Evolutionary conservation across 2,888 invertebrate genomes (phyloP), one percentile per base, ranked within the genome.

Genomic region (Drosophila suboccidentalis): DNA sequence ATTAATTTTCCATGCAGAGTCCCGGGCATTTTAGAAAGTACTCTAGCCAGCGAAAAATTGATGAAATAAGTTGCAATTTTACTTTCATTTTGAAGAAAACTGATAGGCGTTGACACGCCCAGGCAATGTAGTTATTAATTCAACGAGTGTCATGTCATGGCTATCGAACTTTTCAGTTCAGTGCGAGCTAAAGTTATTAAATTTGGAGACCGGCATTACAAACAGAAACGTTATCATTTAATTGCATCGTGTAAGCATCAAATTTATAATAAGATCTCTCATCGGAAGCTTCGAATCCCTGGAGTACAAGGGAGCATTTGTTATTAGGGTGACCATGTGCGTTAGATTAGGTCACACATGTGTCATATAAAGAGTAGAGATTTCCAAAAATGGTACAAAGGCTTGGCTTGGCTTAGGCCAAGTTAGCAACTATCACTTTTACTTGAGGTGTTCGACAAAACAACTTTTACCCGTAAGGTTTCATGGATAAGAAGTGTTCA

Each of bases 401-500:
- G 57, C 55, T 65, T 46, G 54, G 54, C 26, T 26, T 6, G 8
- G 26, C 26, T 32, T 59, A 62, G 81, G 71, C 71, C 75, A 76
- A 73, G 71, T 78, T 80, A 11, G 68, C 71, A 82, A 80, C 75
- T 80, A 82, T 83, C 80, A 82, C 82, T 82, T 83, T 86, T 74
- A 71, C 67, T 80, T 59, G 51, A 60, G 60, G 69, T 62, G 61
- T 61, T 53, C 53, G 58, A 36, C 60, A 65, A 72, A 81, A 84
- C 84, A 84, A 84, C 84, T 84, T 84, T 84, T 84, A 84, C 84
- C 77, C 71, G 70, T 70, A 79, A 81, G 77, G 79, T 82, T 82
- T 80, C 69, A 62, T 65, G 73, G 68, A 61, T 66, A 66, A 78
- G 73, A 78, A 78, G 78, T 69, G 78, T 84, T 82, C 75, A 82